These are phyloP conservation scores for Cryptocephalus primarius DNA, from an alignment of 2,888 invertebrate genomes.

Conservation along the genomic window DNA sequence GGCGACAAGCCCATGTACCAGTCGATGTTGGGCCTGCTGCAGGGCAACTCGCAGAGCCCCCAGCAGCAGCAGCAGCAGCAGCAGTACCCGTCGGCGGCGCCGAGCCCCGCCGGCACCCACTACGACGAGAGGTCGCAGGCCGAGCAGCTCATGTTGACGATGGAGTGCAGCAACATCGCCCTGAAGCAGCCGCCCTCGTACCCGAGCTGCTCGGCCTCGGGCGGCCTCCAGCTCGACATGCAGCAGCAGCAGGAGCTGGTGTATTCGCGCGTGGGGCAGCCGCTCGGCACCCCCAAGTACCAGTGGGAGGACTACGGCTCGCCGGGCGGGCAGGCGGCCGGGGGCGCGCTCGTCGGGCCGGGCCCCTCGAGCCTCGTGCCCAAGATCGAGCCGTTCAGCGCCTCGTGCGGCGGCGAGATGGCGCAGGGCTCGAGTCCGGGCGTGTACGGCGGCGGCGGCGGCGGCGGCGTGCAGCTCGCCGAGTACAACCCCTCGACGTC, in stretches of 20 bases:
- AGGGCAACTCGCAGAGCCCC: slow-evolving; percentile 44
- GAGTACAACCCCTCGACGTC: slow-evolving; percentile 92
- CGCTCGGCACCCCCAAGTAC: slow-evolving; percentile 49
- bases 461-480: slow-evolving; percentile 61
- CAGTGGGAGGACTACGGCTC: slow-evolving; percentile 53
- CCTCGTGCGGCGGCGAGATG: slow-evolving; percentile 30
- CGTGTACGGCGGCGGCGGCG: slow-evolving; percentile 34
- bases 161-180: slow-evolving; percentile 46
- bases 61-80: slow-evolving; percentile 43
- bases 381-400: slow-evolving; percentile 55
- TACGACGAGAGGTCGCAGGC: slow-evolving; percentile 57
- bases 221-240: slow-evolving; percentile 40
- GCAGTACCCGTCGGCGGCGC: slow-evolving; percentile 39
- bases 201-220: slow-evolving; percentile 41
- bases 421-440: slow-evolving; percentile 32
- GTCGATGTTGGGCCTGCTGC: slow-evolving; percentile 52
- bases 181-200: slow-evolving; percentile 56
- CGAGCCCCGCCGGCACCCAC: slow-evolving; percentile 45
- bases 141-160: slow-evolving; percentile 48
- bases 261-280: slow-evolving; percentile 42
- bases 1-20: slow-evolving; percentile 56
- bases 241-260: slow-evolving; percentile 44
- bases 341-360: slow-evolving; percentile 39
- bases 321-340: slow-evolving; percentile 35
- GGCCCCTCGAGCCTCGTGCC: slow-evolving; percentile 52